Base-by-base conservation (phyloP, 2,113 vertebrate species). In the Lagenorhynchus albirostris region DNA sequence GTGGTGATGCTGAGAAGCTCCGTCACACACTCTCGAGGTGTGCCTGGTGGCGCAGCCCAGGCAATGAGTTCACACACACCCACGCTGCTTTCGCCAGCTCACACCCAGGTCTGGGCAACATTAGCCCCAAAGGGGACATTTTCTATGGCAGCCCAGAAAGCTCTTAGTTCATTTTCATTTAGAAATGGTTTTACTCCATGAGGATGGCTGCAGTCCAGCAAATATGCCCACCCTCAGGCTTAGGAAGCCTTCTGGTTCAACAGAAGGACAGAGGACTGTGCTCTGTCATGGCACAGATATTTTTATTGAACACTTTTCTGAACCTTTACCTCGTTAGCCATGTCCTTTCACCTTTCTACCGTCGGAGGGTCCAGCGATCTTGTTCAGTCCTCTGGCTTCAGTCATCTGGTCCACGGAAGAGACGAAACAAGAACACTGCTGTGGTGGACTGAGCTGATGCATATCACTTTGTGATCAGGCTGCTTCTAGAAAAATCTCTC, bases 401-500 rank as follows among this genome's bases (percentile, higher is more conserved):
- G 71, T 74, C 50, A 41, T n/a, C 18, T 25, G 44, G n/a, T 20
- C 50, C 15, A n/a, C 2, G 9, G n/a, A 84, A 79, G 23, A 82
- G 33, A 41, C 0, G 14, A 70, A 65, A 77, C 2, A 33, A 87
- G 65, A 50, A 8, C n/a, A 36, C 13, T 38, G n/a, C 53, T 84
- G 26, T 31, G 17, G 86, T 41, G 20, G 38, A 13, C 20, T 38
- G 65, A 55, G 11, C 55, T 71, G n/a, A 38, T 12, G 10, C 58
- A 21, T 67, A 68, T 4, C 6, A 25, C 74, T 84, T 26, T 60
- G 65, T 41, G 14, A 65, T 89, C 50, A 41, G 26, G 36, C 12
- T 31, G 15, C 41, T 88, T 93, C 91, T 95, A 58, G 47, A 94
- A 97, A 91, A 70, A 70, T 76, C 70, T 85, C 29, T 62, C 29